phyloP scores from a whole-genome alignment of 1,140 invertebrate species.

The Macrobrachium rosenbergii region DNA sequence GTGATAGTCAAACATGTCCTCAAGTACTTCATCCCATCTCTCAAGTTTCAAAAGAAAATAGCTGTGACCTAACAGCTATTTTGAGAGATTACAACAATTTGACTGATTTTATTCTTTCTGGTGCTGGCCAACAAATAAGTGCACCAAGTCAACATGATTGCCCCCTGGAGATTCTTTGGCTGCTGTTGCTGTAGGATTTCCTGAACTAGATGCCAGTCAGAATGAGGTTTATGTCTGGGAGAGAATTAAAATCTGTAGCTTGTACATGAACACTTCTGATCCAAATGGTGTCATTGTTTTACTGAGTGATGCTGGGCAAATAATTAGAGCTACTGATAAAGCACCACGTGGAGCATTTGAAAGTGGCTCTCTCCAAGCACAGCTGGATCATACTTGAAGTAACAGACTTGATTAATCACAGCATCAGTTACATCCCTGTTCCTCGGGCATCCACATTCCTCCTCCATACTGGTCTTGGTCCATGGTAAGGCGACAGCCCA shows the following conservation, averaged over 20 bases:
- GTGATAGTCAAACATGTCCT: conserved; percentile 66
- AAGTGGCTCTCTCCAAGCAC: conserved; percentile 61
- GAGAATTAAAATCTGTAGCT: conserved; percentile 33
- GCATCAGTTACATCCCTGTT: conserved; percentile 76
- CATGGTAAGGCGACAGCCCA: conserved; percentile 34
- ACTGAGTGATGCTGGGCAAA: conserved; percentile 71
- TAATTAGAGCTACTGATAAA: conserved; percentile 61
- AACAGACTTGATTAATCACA: conserved; percentile 73
- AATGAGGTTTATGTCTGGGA: conserved; percentile 68
- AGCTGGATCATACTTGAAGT: conserved; percentile 74
- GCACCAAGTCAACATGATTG: conserved; percentile 73
- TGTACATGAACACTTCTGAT: conserved; percentile 5
- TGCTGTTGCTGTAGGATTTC: conserved; percentile 74
- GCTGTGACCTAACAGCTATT: background rate
- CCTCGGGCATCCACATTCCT: conserved; percentile 66
- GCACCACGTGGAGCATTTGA: conserved; percentile 50
- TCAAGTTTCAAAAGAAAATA: conserved; percentile 56
- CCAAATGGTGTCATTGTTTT: conserved; percentile 64
- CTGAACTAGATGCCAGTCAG: conserved; percentile 71
- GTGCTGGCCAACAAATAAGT: conserved; percentile 70
- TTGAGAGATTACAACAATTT: conserved; percentile 29
- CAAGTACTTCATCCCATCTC: conserved; percentile 70
- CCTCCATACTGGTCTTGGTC: conserved; percentile 61
- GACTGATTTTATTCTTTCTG: conserved; percentile 55
- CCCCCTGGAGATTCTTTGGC: conserved; percentile 71